phyloP scores from a whole-genome alignment of 2,797 vertebrate genomes.

The Halcyon leucocephala region DNA sequence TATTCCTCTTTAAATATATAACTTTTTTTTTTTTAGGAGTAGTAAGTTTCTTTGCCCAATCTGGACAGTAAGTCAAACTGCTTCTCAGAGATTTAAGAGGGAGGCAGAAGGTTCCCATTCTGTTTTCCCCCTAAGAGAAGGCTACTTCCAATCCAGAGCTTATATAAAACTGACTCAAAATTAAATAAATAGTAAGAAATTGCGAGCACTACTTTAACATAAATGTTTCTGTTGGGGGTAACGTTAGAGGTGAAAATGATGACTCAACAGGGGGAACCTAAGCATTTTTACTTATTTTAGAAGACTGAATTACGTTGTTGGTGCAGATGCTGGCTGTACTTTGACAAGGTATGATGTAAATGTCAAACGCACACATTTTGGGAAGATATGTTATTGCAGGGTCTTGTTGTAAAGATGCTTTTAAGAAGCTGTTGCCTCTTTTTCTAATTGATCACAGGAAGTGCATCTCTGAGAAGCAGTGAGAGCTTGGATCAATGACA shows the following conservation, averaged over 20 bases:
- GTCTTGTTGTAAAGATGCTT: slow-evolving; percentile 12
- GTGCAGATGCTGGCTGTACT: background rate
- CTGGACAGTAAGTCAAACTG: background rate
- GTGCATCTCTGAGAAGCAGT: background rate
- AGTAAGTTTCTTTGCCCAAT: background rate
- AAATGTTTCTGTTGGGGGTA: background rate
- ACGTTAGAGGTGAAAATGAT: background rate
- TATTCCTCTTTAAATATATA: background rate
- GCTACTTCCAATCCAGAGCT: background rate
- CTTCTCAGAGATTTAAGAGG: background rate
- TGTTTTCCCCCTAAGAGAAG: background rate
- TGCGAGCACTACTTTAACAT: background rate
- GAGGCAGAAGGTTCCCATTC: background rate
- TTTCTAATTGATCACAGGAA: slow-evolving; percentile 53
- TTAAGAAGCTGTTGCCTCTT: slow-evolving; percentile 40
- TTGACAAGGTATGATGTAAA: background rate
- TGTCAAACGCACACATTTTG: background rate
- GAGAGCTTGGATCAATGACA: slow-evolving; percentile 43
- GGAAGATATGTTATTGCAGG: background rate
- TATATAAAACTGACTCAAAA: background rate
- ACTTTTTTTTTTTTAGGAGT: background rate
- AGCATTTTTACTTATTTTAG: background rate
- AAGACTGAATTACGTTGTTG: background rate
- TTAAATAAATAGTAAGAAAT: background rate
- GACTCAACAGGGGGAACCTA: background rate